Evolutionary conservation across 2,888 invertebrate genomes (phyloP).

Genomic region (Lysandra bellargus): DNA sequence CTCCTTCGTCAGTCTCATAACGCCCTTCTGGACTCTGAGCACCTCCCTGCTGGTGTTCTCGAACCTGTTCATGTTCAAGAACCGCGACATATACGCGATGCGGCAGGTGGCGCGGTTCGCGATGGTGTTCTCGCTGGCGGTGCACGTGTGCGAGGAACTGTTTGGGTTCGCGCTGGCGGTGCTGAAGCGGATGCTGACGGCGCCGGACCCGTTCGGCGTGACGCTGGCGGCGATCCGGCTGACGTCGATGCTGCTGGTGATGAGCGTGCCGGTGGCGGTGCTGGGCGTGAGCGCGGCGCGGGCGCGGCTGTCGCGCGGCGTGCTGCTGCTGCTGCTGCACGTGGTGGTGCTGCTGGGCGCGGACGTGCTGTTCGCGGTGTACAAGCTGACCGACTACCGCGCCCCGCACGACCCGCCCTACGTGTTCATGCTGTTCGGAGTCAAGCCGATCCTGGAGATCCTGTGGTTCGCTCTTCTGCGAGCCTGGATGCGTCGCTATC

Average conservation of each 20-base stretch:
- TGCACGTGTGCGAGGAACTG: slow-evolving; percentile 36
- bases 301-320: background rate
- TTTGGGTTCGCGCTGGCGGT: background rate
- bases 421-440: slow-evolving; percentile 1
- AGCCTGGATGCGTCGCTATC: background rate
- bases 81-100: slow-evolving; percentile 34
- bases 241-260: slow-evolving; percentile 36
- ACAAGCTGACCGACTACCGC: slow-evolving; percentile 25
- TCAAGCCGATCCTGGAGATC: slow-evolving; percentile 25
- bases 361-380: background rate
- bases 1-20: slow-evolving; percentile 32
- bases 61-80: slow-evolving; percentile 38
- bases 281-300: slow-evolving; percentile 32
- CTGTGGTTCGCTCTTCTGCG: background rate
- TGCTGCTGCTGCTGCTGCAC: slow-evolving; percentile 17
- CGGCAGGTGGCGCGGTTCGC: slow-evolving; percentile 35
- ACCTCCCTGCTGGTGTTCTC: slow-evolving; percentile 38
- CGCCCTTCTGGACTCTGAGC: slow-evolving; percentile 40
- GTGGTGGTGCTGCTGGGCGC: background rate
- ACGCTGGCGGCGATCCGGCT: slow-evolving; percentile 33
- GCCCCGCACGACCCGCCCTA: background rate
- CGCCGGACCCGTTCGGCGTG: slow-evolving; percentile 19
- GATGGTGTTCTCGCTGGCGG: slow-evolving; percentile 29
- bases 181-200: background rate
- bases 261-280: slow-evolving; percentile 33